Conservation (phyloP, 2,797 vertebrate species). For the Numenius phaeopus region DNA sequence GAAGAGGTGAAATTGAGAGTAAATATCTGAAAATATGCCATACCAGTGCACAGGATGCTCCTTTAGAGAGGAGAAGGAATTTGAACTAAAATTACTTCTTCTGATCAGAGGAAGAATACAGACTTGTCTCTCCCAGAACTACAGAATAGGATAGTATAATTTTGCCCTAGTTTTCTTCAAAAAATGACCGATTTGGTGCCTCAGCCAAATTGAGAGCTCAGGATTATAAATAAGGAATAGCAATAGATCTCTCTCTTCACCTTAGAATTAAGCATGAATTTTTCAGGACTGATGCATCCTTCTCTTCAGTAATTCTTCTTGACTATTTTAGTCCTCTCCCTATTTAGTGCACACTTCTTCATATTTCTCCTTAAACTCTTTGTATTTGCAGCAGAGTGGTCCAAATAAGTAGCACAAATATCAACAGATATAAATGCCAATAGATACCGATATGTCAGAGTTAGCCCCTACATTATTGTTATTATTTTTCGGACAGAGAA, state of each 20-base stretch:
- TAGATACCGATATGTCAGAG: neutral
- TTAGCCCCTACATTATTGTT: rapidly evolving
- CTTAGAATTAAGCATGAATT: constrained; percentile 20
- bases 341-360: neutral
- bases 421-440: neutral
- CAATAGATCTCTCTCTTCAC: constrained; percentile 29
- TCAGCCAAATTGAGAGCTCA: neutral
- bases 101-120: neutral
- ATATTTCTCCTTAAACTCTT: neutral
- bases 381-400: neutral
- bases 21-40: neutral
- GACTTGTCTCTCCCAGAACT: neutral
- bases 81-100: neutral
- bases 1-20: neutral
- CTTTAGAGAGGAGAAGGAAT: neutral
- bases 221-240: constrained; percentile 32
- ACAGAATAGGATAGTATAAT: neutral
- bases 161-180: neutral
- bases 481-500: neutral
- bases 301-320: neutral
- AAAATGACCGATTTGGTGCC: neutral
- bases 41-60: neutral
- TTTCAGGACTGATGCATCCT: constrained; percentile 2
- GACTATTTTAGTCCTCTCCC: neutral
- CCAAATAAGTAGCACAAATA: neutral